A percentile compares a stretch with the other conserved stretches of the same genome.
phyloP scores from a whole-genome alignment of 2,888 invertebrate species.

The Drosophila robusta region DNA sequence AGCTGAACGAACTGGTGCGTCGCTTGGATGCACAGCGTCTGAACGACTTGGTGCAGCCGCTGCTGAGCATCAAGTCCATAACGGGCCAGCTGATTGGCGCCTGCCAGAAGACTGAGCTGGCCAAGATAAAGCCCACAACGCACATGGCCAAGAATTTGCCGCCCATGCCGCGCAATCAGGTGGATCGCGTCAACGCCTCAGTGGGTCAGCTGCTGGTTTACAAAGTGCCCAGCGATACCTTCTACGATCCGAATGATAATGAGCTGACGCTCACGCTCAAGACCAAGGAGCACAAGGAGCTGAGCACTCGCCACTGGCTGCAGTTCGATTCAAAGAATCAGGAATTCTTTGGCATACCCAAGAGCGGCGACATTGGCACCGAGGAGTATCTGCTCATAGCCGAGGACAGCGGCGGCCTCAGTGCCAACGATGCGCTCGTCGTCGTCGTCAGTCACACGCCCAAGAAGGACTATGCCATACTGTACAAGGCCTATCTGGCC shows the following conservation, averaged over 20 bases:
- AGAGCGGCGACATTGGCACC: slow-evolving; percentile 89
- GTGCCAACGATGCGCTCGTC: slow-evolving; percentile 91
- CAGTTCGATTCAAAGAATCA: slow-evolving; percentile 95
- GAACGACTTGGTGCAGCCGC: slow-evolving; percentile 88
- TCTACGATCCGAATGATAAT: slow-evolving; percentile 95
- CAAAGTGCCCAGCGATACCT: slow-evolving; percentile 94
- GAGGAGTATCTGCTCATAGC: slow-evolving; percentile 92
- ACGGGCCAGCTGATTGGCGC: slow-evolving; percentile 89
- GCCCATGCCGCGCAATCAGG: slow-evolving; percentile 93
- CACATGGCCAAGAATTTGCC: slow-evolving; percentile 88
- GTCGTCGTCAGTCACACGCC: slow-evolving; percentile 89
- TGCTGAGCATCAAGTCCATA: slow-evolving; percentile 88
- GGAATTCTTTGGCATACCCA: slow-evolving; percentile 94
- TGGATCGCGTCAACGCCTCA: slow-evolving; percentile 93
- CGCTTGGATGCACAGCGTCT: slow-evolving; percentile 86
- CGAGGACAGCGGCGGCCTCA: slow-evolving; percentile 90
- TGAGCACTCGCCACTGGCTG: slow-evolving; percentile 91
- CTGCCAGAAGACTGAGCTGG: slow-evolving; percentile 87
- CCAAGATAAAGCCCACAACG: slow-evolving; percentile 86
- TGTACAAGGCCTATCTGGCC: slow-evolving; percentile 92
- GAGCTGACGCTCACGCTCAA: slow-evolving; percentile 90
- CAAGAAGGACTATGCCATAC: slow-evolving; percentile 89
- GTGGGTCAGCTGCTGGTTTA: slow-evolving; percentile 93
- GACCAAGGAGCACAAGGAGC: slow-evolving; percentile 89
- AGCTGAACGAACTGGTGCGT: slow-evolving; percentile 88